Conservation (phyloP, 2,113 vertebrate species). For the Crotalus tigris region DNA sequence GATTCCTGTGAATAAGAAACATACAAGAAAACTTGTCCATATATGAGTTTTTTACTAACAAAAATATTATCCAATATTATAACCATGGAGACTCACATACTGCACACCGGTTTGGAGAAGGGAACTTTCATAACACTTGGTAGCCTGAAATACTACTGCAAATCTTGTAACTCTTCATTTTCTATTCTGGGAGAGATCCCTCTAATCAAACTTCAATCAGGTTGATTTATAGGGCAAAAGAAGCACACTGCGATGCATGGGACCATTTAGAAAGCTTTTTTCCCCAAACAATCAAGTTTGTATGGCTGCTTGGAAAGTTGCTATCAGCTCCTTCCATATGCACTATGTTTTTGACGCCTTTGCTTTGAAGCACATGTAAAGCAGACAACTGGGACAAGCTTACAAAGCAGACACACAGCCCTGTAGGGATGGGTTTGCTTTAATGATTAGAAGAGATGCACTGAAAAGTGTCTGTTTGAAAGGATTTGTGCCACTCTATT, state of each 20-base stretch:
- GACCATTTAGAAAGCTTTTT: neutral
- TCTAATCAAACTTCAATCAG: neutral
- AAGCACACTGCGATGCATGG: neutral
- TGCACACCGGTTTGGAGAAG: neutral
- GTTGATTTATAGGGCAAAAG: neutral
- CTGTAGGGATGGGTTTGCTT: neutral
- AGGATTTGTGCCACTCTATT: neutral
- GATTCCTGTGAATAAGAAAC: constrained; percentile 75
- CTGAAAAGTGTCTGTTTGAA: neutral
- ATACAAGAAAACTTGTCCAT: neutral
- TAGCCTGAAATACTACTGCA: neutral
- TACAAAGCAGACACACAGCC: neutral
- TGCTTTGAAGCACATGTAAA: neutral
- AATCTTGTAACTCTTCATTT: neutral
- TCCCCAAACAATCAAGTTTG: neutral
- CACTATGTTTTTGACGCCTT: neutral
- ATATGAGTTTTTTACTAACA: neutral
- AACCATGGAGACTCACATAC: neutral
- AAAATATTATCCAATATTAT: fast-evolving
- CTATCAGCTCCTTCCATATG: neutral
- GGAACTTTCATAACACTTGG: neutral
- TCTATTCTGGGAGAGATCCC: neutral
- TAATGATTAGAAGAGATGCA: neutral
- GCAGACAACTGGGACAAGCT: neutral
- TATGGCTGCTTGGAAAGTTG: neutral